A percentile compares a stretch with the other conserved stretches of the same genome.
These are phyloP conservation scores for Glaucomys volans DNA, from an alignment of 2,113 vertebrate species.

Conservation along the genomic window DNA sequence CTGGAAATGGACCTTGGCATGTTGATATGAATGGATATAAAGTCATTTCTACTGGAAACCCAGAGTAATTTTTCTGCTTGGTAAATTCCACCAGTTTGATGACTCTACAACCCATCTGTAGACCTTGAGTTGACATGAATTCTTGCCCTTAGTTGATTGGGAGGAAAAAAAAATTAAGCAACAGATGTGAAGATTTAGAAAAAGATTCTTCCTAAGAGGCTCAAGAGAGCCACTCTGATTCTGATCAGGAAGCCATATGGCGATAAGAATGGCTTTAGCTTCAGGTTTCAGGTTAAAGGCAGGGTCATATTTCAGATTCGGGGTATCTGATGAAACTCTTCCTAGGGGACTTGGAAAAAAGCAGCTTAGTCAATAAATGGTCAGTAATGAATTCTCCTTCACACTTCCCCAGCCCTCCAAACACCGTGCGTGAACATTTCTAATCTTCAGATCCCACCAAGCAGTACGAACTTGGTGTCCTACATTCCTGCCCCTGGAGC, in stretches of 20 bases:
- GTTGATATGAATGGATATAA: background rate
- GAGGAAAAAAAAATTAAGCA: background rate
- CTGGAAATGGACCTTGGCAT: background rate
- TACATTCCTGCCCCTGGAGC: background rate
- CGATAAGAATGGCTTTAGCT: background rate
- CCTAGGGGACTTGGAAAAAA: conserved; percentile 24
- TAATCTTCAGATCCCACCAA: background rate
- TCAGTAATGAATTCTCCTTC: conserved; percentile 24
- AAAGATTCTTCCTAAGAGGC: background rate
- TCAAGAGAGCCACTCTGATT: background rate
- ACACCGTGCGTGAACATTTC: background rate
- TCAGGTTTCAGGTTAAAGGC: conserved; percentile 61
- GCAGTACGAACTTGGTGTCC: background rate
- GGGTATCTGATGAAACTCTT: conserved; percentile 50
- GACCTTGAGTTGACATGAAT: background rate
- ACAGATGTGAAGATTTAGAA: background rate
- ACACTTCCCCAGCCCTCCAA: background rate
- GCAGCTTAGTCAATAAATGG: conserved; percentile 9
- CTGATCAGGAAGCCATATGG: conserved; percentile 19
- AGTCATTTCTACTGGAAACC: background rate
- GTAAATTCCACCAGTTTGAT: background rate
- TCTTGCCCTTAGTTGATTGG: background rate
- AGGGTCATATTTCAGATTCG: conserved; percentile 52
- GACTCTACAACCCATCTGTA: background rate
- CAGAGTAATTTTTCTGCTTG: background rate